Conservation (phyloP, 1,140 invertebrate genomes). For the Drosophila guanche region DNA sequence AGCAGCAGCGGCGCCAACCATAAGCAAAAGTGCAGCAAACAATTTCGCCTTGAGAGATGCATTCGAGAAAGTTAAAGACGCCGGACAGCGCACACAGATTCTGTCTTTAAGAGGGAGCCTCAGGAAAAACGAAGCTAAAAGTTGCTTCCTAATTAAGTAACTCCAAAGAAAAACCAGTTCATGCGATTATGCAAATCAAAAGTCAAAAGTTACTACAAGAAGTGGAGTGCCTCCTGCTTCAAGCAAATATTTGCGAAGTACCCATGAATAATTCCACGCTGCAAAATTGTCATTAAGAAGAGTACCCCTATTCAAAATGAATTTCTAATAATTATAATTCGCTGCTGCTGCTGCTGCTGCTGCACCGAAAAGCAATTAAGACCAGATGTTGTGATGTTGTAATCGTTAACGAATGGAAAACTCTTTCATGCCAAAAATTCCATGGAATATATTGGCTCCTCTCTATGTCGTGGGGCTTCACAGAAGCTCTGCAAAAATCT, state of each 20-base stretch:
- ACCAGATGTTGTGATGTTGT: slow-evolving; percentile 49
- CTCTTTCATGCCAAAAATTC: slow-evolving; percentile 40
- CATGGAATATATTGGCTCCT: neutral
- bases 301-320: too few relatives aligned
- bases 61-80: slow-evolving; percentile 18
- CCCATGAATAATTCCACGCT: too few relatives aligned
- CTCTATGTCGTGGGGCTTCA: neutral
- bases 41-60: slow-evolving; percentile 43
- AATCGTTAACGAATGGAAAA: slow-evolving; percentile 58
- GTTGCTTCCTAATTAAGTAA: neutral
- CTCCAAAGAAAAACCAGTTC: too few relatives aligned
- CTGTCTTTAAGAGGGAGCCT: slow-evolving; percentile 2
- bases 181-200: too few relatives aligned
- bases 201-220: too few relatives aligned
- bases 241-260: too few relatives aligned
- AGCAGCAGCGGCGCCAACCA: slow-evolving; percentile 8
- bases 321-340: neutral
- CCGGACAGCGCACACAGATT: neutral
- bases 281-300: neutral
- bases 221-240: too few relatives aligned
- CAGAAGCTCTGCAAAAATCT: neutral
- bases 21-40: slow-evolving; percentile 38
- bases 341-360: neutral
- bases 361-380: slow-evolving; percentile 43
- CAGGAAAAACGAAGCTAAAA: slow-evolving; percentile 26